phyloP scores from a whole-genome alignment of 2,113 vertebrate genomes.

The Vicugna pacos region DNA sequence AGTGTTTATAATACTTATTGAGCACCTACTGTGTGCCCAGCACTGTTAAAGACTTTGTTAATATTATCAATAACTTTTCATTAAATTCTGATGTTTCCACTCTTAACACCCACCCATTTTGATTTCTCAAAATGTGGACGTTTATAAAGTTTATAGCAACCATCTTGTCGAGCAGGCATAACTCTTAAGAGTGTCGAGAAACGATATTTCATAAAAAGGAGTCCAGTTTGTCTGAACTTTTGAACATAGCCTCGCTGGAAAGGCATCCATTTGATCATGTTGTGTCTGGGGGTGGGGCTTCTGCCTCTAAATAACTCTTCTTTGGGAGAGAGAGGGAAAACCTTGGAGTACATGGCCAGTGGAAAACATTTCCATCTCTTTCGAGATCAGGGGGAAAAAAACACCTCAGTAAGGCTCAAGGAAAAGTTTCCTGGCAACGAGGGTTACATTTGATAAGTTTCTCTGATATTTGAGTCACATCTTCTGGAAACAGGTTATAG shows the following conservation, averaged over 20 bases:
- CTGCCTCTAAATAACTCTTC: neutral
- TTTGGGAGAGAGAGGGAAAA: neutral
- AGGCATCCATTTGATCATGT: neutral
- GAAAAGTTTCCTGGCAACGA: neutral
- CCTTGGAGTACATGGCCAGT: neutral
- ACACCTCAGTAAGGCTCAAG: neutral
- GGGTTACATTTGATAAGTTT: neutral
- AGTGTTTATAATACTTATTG: neutral
- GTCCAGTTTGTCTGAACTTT: neutral
- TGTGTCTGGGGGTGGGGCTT: neutral
- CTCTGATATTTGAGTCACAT: neutral
- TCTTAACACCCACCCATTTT: neutral
- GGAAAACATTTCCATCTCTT: neutral
- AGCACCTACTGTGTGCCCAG: neutral
- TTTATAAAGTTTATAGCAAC: neutral
- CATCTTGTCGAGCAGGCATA: neutral
- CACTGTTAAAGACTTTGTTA: neutral
- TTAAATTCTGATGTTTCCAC: conserved; percentile 55
- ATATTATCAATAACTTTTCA: neutral
- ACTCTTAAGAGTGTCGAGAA: neutral
- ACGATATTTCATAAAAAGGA: neutral
- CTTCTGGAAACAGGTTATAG: neutral
- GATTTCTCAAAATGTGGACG: conserved; percentile 13
- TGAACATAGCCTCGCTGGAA: neutral
- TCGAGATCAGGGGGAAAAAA: neutral